phyloP scores from a whole-genome alignment of 2,113 vertebrate genomes.

The Syrmaticus mikado region DNA sequence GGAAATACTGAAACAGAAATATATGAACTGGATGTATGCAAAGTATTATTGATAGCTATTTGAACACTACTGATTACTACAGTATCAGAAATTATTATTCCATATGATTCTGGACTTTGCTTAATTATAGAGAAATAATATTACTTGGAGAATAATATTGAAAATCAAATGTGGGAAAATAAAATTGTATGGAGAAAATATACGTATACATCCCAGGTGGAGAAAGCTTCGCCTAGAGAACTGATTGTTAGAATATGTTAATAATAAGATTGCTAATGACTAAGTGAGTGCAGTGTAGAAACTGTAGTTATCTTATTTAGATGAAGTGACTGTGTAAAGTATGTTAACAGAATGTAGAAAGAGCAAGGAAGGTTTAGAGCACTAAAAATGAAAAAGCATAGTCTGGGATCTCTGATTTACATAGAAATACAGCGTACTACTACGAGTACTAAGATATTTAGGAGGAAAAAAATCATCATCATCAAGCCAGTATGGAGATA shows the following conservation, averaged over 20 bases:
- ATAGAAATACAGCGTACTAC: conserved; percentile 25
- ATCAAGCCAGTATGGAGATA: neutral
- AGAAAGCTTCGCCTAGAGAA: conserved; percentile 57
- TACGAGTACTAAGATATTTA: neutral
- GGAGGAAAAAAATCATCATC: neutral
- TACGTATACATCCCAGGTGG: neutral
- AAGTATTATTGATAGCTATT: conserved; percentile 45
- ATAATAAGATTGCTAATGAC: conserved; percentile 71
- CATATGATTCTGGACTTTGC: neutral
- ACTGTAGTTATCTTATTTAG: conserved; percentile 65
- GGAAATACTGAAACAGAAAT: conserved; percentile 43
- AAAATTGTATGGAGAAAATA: conserved; percentile 39
- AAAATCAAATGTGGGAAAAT: conserved; percentile 60
- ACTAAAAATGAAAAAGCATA: conserved; percentile 56
- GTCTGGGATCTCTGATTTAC: neutral
- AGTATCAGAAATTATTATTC: conserved; percentile 39
- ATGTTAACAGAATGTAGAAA: conserved; percentile 56
- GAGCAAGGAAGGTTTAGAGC: conserved; percentile 41
- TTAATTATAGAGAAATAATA: conserved; percentile 25
- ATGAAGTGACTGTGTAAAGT: conserved; percentile 57
- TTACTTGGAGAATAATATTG: conserved; percentile 28
- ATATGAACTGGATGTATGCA: conserved; percentile 36
- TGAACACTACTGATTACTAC: conserved; percentile 32
- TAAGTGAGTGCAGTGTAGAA: conserved; percentile 62
- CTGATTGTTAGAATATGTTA: conserved; percentile 55